Evolutionary conservation across 2,797 vertebrate species (phyloP).

Genomic region (Tenualosa ilisha): DNA sequence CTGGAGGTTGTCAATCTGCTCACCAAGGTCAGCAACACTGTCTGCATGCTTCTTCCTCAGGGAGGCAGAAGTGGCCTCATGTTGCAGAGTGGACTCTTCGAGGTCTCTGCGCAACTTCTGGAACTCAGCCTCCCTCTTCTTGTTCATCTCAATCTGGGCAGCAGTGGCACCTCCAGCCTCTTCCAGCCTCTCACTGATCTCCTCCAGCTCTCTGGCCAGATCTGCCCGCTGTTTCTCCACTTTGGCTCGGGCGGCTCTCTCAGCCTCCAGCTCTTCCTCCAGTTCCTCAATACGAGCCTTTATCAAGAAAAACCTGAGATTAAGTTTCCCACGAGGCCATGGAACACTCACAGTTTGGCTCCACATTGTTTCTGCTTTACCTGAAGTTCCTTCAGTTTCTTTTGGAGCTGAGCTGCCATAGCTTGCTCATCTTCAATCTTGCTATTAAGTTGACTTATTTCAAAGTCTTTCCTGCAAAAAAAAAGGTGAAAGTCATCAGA

Average conservation of each 20-base stretch:
- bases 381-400: constrained; percentile 85
- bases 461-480: constrained; percentile 80
- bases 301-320: not conserved
- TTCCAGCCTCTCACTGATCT: constrained; percentile 81
- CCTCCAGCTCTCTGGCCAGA: constrained; percentile 80
- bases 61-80: constrained; percentile 72
- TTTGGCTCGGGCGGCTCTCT: constrained; percentile 75
- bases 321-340: not conserved
- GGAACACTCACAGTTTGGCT: no score
- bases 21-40: constrained; percentile 73
- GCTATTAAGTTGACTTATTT: constrained; percentile 74
- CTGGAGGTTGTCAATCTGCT: constrained; percentile 83
- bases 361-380: constrained; percentile 50
- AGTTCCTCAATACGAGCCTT: constrained; percentile 80
- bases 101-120: constrained; percentile 80
- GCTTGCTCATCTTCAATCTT: constrained; percentile 85
- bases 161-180: constrained; percentile 78
- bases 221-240: constrained; percentile 80
- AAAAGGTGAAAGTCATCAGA: not conserved
- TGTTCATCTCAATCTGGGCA: constrained; percentile 73
- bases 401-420: constrained; percentile 76
- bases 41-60: constrained; percentile 82
- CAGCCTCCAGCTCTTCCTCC: constrained; percentile 81
- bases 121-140: constrained; percentile 75
- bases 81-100: constrained; percentile 80